phyloP scores from a whole-genome alignment of 2,888 invertebrate genomes.

The Bembecia ichneumoniformis region DNA sequence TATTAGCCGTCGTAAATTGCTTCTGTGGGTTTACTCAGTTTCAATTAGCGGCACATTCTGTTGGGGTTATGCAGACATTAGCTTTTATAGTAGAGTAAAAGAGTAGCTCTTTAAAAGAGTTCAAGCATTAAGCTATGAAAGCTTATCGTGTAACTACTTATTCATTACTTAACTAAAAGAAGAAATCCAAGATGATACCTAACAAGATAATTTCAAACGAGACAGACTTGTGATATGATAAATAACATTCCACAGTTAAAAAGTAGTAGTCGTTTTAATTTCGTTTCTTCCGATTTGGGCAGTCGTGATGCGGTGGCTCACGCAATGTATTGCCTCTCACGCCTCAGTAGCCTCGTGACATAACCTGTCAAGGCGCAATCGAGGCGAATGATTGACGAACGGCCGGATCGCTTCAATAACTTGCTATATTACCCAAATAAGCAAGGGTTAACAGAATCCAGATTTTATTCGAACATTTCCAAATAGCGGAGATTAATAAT shows the following conservation, averaged over 20 bases:
- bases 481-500: too few relatives aligned
- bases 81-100: constrained; percentile 4
- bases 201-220: too few relatives aligned
- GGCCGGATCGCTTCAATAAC: constrained; percentile 14
- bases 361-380: constrained; percentile 21
- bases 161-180: too few relatives aligned
- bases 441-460: too few relatives aligned
- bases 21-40: constrained; percentile 40
- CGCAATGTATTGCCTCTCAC: constrained; percentile 22
- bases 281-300: background rate
- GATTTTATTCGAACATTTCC: too few relatives aligned
- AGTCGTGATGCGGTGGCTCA: constrained; percentile 1
- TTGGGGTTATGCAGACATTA: constrained; percentile 23
- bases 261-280: background rate
- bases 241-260: too few relatives aligned
- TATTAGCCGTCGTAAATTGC: constrained; percentile 46
- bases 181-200: too few relatives aligned
- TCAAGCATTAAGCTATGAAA: too few relatives aligned
- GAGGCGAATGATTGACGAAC: constrained; percentile 30
- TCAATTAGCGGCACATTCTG: constrained; percentile 29
- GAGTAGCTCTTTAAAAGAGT: too few relatives aligned
- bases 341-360: constrained; percentile 24
- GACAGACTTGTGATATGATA: too few relatives aligned
- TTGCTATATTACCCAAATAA: background rate
- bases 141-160: too few relatives aligned